Evolutionary conservation across 2,888 invertebrate genomes (phyloP).

Genomic region (Volucella inanis): DNA sequence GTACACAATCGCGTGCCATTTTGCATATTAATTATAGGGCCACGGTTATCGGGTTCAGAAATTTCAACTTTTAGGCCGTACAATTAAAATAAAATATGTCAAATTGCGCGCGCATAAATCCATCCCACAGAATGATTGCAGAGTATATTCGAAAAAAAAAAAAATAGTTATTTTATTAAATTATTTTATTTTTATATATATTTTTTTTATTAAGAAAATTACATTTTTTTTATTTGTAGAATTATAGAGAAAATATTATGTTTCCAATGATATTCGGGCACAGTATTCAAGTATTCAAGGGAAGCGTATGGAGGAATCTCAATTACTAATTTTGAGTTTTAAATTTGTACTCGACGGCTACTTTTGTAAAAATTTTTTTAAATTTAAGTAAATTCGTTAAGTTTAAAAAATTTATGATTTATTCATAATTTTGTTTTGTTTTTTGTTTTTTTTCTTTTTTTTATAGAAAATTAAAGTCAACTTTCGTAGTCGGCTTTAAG

Average conservation of each 20-base stretch:
- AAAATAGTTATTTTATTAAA: too few species aligned
- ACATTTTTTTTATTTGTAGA: conserved; percentile 41
- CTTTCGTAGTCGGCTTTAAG: conserved; percentile 37
- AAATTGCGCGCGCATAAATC: neutral
- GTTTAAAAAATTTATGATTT: conserved; percentile 12
- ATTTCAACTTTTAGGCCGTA: neutral
- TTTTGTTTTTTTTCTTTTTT: neutral
- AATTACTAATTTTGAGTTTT: conserved; percentile 14
- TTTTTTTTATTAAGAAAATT: conserved; percentile 28
- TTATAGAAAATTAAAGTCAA: conserved; percentile 43
- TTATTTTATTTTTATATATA: neutral
- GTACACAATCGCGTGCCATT: conserved; percentile 9
- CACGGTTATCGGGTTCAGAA: conserved; percentile 52
- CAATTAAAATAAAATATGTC: neutral
- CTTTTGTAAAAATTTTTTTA: neutral
- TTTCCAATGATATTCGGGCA: conserved; percentile 28
- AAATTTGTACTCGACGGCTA: conserved; percentile 55
- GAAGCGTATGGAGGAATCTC: neutral
- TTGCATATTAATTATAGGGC: conserved; percentile 61
- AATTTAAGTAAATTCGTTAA: conserved; percentile 67
- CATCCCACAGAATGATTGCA: conserved; percentile 55
- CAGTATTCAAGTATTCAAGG: conserved; percentile 3
- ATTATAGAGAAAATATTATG: conserved; percentile 4
- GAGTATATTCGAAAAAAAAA: conserved; percentile 1
- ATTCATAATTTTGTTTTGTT: neutral